A percentile compares a stretch with the other conserved stretches of the same genome.
These are phyloP conservation scores for Pseudochromis fuscus DNA, from an alignment of 2,797 vertebrate genomes.

Conservation along the genomic window DNA sequence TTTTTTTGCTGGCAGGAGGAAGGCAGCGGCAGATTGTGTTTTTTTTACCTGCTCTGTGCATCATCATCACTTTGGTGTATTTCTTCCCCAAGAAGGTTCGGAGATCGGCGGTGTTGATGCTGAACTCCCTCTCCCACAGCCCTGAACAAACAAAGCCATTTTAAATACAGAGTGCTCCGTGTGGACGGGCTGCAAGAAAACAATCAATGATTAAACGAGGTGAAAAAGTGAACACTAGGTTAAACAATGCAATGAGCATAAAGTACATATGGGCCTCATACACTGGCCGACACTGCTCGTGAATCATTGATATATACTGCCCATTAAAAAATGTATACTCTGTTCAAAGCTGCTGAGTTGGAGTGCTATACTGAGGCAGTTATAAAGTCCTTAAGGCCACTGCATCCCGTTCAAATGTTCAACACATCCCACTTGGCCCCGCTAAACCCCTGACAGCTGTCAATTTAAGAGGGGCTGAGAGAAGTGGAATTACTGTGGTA, in stretches of 20 bases:
- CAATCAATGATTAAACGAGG: constrained; percentile 27
- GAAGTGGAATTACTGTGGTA: constrained; percentile 64
- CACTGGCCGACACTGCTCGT: constrained; percentile 15
- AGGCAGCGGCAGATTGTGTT: constrained; percentile 13
- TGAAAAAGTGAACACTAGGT: constrained; percentile 19
- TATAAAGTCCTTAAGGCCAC: constrained; percentile 56
- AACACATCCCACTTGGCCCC: constrained; percentile 46
- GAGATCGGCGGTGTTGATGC: constrained; percentile 55
- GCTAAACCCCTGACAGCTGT: constrained; percentile 68
- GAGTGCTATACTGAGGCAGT: constrained; percentile 27
- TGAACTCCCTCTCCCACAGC: constrained; percentile 79
- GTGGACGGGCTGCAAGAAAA: constrained; percentile 1
- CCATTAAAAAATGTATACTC: constrained; percentile 38
- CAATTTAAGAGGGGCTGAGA: constrained; percentile 58
- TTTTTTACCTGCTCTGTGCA: constrained; percentile 80
- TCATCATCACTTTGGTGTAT: constrained; percentile 82
- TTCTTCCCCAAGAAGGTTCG: constrained; percentile 78
- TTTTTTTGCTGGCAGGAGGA: constrained; percentile 51
- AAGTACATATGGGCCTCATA: constrained; percentile 29
- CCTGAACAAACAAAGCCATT: constrained; percentile 60
- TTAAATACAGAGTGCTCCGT: constrained; percentile 19
- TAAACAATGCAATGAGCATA: constrained; percentile 34
- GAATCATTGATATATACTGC: constrained; percentile 35
- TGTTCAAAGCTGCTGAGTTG: constrained; percentile 25
- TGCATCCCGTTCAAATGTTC: constrained; percentile 37